Base-by-base conservation (phyloP, 2,888 invertebrate species). In the Tachystola acroxantha region DNA sequence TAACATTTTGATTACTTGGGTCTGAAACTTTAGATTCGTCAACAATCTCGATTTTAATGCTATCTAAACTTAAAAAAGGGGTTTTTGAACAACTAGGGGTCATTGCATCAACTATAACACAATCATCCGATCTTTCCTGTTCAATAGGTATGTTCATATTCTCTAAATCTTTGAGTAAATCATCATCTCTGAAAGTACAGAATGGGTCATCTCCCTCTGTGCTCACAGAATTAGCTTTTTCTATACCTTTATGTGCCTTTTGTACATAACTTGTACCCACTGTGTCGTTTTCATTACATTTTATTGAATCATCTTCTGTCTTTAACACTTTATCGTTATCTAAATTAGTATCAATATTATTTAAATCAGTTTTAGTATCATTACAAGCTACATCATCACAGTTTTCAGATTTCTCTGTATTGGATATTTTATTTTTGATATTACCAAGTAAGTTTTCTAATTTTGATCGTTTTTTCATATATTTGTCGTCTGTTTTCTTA, bases 121-220 rank as follows among this genome's bases (percentile, higher is more conserved):
- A 12, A n/a, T 9, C 32, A 20, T 22, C 32, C 5, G 7, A 6
- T 3, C 10, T 9, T 22, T 16, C 10, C 0, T 11, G 9, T 39
- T 58, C 54, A 2, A 71, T 48, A 2, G 79, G 79, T 40, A 79
- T 76, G 1, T 64, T 54, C 33, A 75, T 69, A 41, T 60, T 71
- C 46, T 76, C 73, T 10, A 79, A 51, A 39, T 63, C 57, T 9
- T 46, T 55, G 0, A 75, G 13, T 2, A 73, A 41, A 5, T 74
- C 68, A 26, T 74, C 70, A 29, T 70, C 68, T 20, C 51, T 57
- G 1, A 65, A 46, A 34, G 58, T 59, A 2, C 57, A 40, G 35
- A 73, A 67, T 0, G 58, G 56, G 0, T 57, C 42, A 6, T 51
- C 52, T 6, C 50, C 53, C 31, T 64, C 68, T 2, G 46, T 48